Evolutionary conservation across 2,888 invertebrate genomes (phyloP).

Genomic region (Epirrhoe alternata): DNA sequence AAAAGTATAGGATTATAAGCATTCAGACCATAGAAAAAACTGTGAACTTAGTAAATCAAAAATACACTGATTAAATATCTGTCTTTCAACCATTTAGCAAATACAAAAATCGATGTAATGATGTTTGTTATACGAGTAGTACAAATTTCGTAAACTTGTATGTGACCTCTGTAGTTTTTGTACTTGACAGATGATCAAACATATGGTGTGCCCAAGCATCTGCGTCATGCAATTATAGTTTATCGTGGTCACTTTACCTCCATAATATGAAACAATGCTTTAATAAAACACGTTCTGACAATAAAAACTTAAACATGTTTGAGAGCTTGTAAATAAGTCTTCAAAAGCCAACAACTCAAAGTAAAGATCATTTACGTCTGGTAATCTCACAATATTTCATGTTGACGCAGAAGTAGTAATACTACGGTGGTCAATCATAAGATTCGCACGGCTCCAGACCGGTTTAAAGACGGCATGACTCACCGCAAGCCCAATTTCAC

Average conservation of each 20-base stretch:
- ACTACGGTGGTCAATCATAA: slow-evolving; percentile 28
- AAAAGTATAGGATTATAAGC: no score
- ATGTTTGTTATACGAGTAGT: neutral
- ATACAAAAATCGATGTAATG: neutral
- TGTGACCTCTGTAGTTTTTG: slow-evolving; percentile 27
- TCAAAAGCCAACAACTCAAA: slow-evolving; percentile 1
- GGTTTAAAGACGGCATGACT: slow-evolving; percentile 49
- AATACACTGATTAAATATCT: no score
- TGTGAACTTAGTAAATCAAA: no score
- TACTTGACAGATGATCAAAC: slow-evolving; percentile 25
- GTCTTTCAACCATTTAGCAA: no score
- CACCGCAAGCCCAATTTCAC: slow-evolving; percentile 54
- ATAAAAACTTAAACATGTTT: neutral
- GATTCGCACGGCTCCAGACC: slow-evolving; percentile 36
- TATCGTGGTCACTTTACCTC: neutral
- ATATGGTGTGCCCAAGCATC: slow-evolving; percentile 23
- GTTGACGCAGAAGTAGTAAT: slow-evolving; percentile 6
- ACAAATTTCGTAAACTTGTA: slow-evolving; percentile 8
- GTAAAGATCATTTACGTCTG: slow-evolving; percentile 6
- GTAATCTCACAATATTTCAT: slow-evolving; percentile 13
- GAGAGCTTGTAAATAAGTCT: neutral
- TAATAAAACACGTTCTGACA: neutral
- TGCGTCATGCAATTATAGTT: slow-evolving; percentile 15
- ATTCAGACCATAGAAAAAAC: no score
- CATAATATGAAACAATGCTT: neutral